phyloP scores from a whole-genome alignment of 2,888 invertebrate genomes.

The Andrena bicolor region DNA sequence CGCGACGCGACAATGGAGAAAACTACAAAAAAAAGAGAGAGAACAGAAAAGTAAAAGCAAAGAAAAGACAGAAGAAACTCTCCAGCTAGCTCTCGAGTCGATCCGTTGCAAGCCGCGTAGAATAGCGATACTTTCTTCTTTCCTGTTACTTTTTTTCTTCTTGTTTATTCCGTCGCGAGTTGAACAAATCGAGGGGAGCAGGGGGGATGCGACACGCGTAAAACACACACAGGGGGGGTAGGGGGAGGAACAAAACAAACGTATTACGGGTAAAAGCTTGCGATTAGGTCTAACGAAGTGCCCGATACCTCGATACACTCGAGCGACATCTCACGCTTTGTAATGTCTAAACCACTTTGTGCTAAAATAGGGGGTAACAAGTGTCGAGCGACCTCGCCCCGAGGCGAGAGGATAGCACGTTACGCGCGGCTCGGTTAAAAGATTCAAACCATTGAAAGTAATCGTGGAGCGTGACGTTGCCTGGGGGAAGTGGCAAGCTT shows the following conservation, averaged over 20 bases:
- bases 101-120: too few relatives aligned
- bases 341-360: constrained; percentile 6
- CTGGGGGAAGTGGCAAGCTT: neutral
- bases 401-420: neutral
- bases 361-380: neutral
- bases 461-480: constrained; percentile 3
- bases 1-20: neutral
- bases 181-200: neutral
- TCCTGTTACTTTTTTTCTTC: constrained; percentile 3
- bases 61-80: too few relatives aligned
- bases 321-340: constrained; percentile 19
- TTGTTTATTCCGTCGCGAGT: neutral
- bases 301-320: constrained; percentile 24
- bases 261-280: constrained; percentile 59
- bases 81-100: too few relatives aligned
- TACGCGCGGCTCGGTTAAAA: constrained; percentile 12
- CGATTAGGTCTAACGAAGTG: constrained; percentile 55
- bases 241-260: constrained; percentile 22
- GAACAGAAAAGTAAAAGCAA: neutral
- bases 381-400: neutral
- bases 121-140: too few relatives aligned
- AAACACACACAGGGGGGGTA: constrained; percentile 16
- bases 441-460: constrained; percentile 32
- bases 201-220: neutral
- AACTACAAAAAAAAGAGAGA: neutral